phyloP scores from a whole-genome alignment of 2,113 vertebrate species.

The Vidua macroura region DNA sequence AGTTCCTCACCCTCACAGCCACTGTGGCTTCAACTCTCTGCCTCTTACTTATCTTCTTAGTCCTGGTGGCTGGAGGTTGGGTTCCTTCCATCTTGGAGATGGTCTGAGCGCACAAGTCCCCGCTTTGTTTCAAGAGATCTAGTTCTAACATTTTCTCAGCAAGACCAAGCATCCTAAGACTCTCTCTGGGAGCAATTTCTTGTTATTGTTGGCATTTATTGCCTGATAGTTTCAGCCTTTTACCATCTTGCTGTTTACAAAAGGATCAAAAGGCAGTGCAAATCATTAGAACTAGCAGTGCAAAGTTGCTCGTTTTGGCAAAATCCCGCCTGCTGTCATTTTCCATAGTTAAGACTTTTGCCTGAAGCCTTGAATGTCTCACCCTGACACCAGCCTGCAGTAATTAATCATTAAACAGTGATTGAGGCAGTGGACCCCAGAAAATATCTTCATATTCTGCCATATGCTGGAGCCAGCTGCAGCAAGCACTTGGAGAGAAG shows the following conservation, averaged over 20 bases:
- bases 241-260: conserved; percentile 55
- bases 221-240: conserved; percentile 33
- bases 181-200: conserved; percentile 49
- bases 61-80: neutral
- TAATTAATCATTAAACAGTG: conserved; percentile 83
- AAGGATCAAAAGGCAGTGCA: conserved; percentile 54
- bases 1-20: neutral
- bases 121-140: conserved; percentile 8
- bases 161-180: conserved; percentile 18
- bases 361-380: conserved; percentile 70
- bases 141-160: conserved; percentile 22
- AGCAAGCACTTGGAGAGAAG: conserved; percentile 63
- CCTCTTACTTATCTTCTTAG: neutral
- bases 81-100: neutral
- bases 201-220: conserved; percentile 56
- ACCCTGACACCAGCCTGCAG: conserved; percentile 74
- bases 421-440: conserved; percentile 70
- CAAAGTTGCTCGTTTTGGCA: conserved; percentile 63
- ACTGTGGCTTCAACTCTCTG: neutral
- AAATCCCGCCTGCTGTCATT: conserved; percentile 72
- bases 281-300: conserved; percentile 60
- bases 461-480: conserved; percentile 82
- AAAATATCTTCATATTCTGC: conserved; percentile 73
- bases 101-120: neutral
- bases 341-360: conserved; percentile 73